phyloP scores from a whole-genome alignment of 2,797 vertebrate genomes.

The Tarsius wallacei region DNA sequence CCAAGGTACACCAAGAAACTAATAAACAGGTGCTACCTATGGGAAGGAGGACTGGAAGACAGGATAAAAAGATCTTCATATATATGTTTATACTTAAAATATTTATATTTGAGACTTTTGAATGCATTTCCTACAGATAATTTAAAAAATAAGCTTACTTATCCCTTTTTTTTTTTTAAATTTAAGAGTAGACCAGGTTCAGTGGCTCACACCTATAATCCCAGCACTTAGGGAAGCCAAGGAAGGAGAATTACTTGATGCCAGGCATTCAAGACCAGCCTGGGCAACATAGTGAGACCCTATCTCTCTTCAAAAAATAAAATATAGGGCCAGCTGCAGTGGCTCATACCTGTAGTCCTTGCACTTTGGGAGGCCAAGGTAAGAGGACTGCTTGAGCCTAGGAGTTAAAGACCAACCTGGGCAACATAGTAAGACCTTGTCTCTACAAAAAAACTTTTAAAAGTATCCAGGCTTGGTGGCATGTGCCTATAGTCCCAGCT shows the following conservation, averaged over 20 bases:
- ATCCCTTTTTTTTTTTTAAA: background rate
- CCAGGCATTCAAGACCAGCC: background rate
- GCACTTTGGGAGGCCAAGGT: background rate
- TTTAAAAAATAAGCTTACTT: slow-evolving; percentile 29
- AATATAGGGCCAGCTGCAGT: background rate
- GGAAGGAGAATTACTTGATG: background rate
- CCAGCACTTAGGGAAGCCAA: background rate
- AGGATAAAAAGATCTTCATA: background rate
- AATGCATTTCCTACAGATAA: background rate
- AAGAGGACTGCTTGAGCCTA: background rate
- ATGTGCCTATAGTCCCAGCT: background rate
- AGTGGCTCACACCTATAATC: background rate
- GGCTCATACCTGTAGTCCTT: background rate
- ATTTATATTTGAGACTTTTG: background rate
- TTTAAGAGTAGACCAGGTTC: background rate
- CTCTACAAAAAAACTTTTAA: background rate
- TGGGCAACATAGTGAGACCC: background rate
- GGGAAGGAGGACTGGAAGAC: background rate
- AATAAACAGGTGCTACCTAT: background rate
- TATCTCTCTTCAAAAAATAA: background rate
- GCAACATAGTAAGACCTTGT: background rate
- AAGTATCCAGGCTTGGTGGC: background rate
- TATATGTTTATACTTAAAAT: background rate
- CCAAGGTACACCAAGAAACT: background rate
- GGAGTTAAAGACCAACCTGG: background rate